Base-by-base conservation (phyloP, 2,888 invertebrate species). In the Dasysyrphus albostriatus region DNA sequence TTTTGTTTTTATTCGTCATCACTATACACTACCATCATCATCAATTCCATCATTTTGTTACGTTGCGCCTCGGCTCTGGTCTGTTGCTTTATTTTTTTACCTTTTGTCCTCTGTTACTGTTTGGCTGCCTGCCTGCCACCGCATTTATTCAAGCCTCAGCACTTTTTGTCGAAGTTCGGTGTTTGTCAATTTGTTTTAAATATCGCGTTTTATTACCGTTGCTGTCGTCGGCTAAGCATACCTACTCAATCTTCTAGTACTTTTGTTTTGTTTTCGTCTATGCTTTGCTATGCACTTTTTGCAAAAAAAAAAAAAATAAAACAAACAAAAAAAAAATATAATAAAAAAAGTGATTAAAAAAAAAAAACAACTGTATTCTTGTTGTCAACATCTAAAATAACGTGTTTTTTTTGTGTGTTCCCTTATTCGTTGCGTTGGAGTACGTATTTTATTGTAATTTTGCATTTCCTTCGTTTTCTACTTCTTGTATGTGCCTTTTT, bases 171-270 rank as follows among this genome's bases (percentile, higher is more conserved):
- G 34, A 79, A 78, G 58, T 79, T 83, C 75, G 70, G 59, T 54
- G 37, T 78, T 84, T 73, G 82, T 74, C 85, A 82, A 85, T 85
- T 85, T 85, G 84, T 85, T 85, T 73, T 85, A 39, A 81, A 85
- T 63, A 85, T 77, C 82, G 77, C 63, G 73, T 74, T 70, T 85
- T 81, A 81, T 73, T 42, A 67, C 75, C 49, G 47, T 51, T 77
- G 42, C 49, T 82, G 44, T 67, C 80, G 72, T 76, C n/a, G n/a
- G n/a, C 80, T 67, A 59, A 65, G 37, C 56, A 37, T 16, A 54
- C 12, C 51, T 12, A 10, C 24, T 37, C n/a, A 24, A 75, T 56
- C 76, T 69, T 70, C 73, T 77, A 69, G 19, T 34, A 34, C 24
- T 8, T 61, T 61, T 39, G 61, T 67, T 67, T 67, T 69, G 49